Percentiles rank a stretch among this genome's conserved stretches.
phyloP scores from a whole-genome alignment of 2,888 invertebrate species.

The Glaucopsyche alexis region DNA sequence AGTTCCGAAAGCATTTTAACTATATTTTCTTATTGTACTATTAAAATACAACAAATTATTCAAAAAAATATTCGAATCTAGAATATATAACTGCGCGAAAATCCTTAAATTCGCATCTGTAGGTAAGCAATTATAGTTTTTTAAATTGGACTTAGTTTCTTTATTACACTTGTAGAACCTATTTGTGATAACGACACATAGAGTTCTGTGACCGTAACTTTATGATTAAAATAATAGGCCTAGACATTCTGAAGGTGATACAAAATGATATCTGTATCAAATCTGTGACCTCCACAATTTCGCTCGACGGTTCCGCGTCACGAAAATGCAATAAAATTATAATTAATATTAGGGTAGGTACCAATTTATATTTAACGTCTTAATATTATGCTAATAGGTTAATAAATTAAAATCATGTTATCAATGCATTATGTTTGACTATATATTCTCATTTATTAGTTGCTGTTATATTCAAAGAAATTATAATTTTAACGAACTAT shows the following conservation, averaged over 20 bases:
- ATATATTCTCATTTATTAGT: background rate
- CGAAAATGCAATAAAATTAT: slow-evolving; percentile 13
- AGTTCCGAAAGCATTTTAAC: too few species aligned
- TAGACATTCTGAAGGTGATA: slow-evolving; percentile 3
- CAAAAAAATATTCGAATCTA: too few species aligned
- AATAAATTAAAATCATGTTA: too few species aligned
- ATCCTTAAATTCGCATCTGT: too few species aligned
- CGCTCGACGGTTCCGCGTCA: background rate
- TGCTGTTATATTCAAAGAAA: too few species aligned
- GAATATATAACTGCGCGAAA: too few species aligned
- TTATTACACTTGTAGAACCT: too few species aligned
- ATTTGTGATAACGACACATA: background rate
- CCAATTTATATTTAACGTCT: background rate
- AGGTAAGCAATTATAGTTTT: too few species aligned
- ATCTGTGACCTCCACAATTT: background rate
- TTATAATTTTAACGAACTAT: too few species aligned
- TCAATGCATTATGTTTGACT: background rate
- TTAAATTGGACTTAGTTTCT: too few species aligned
- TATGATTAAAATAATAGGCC: slow-evolving; percentile 13
- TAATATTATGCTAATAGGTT: background rate
- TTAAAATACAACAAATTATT: too few species aligned
- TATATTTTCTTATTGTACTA: too few species aligned
- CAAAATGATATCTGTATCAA: background rate
- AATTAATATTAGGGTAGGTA: background rate
- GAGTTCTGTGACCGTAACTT: slow-evolving; percentile 5